Evolutionary conservation across 2,888 invertebrate genomes (phyloP).

Genomic region (Habroteleia sp.): DNA sequence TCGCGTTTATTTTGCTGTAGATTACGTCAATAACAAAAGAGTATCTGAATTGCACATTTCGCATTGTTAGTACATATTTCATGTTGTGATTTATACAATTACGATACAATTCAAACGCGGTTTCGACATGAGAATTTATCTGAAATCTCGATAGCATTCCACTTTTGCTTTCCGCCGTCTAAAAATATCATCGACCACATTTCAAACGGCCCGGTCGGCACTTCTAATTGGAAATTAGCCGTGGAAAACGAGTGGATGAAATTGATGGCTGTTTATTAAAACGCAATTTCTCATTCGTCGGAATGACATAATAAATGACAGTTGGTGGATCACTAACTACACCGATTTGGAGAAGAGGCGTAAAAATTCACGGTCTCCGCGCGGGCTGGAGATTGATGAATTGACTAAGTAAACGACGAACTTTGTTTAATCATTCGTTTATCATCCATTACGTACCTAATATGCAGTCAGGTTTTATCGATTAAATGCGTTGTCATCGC

Average conservation of each 20-base stretch:
- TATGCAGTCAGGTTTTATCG: constrained; percentile 50
- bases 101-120: too few species aligned
- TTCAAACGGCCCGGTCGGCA: neutral
- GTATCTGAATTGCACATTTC: too few species aligned
- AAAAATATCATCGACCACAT: constrained; percentile 22
- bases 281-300: constrained; percentile 26
- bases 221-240: constrained; percentile 33
- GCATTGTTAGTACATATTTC: too few species aligned
- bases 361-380: constrained; percentile 61
- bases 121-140: too few species aligned
- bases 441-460: constrained; percentile 67
- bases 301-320: constrained; percentile 34
- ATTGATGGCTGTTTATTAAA: constrained; percentile 41
- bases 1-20: too few species aligned
- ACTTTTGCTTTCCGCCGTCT: too few species aligned
- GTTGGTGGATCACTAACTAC: constrained; percentile 62
- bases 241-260: constrained; percentile 24
- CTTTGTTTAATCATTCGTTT: constrained; percentile 68
- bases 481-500: constrained; percentile 63
- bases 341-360: constrained; percentile 41
- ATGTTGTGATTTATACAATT: too few species aligned
- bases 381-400: constrained; percentile 68
- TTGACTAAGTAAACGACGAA: constrained; percentile 59
- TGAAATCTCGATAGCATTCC: too few species aligned
- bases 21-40: too few species aligned